Base-by-base conservation (phyloP, 2,113 vertebrate species). In the Aphyosemion australe region DNA sequence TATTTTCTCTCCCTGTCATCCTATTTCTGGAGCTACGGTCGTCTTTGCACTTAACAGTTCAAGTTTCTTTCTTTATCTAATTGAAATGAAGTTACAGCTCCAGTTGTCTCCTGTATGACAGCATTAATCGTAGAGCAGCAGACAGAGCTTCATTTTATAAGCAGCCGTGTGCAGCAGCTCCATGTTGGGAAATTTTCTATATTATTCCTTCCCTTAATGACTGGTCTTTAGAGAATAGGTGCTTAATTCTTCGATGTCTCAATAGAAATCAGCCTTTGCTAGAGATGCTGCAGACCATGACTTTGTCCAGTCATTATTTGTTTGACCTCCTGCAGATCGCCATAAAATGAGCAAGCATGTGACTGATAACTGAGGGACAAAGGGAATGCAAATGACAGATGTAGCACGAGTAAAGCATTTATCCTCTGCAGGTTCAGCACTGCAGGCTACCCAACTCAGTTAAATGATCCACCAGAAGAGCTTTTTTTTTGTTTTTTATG, bases 321-420 rank as follows among this genome's bases (percentile, higher is more conserved):
- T 72, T 67, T 77, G 47, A 69, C 66, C 82, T 77, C 79, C 64
- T 75, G 63, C 60, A 54, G 66, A 67, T 73, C 52, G 66, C 47
- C 52, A 76, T 65, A 68, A 65, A 68, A 72, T 37, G 46, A 70
- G 57, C 15, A 12, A 56, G 48, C 4, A 16, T 62, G 71, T 83
- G 77, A 84, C 83, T 84, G 69, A 81, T 84, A 79, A 68, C 59
- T 26, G 32, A 58, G 79, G 76, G 79, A 84, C 61, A 76, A 72
- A 63, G 75, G 75, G 74, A 82, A 47, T 32, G 49, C 43, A 65
- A 68, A 74, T 79, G 84, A 81, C 81, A 79, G 77, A 86, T 42
- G 50, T 26, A 26, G 26, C n/a, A n/a, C n/a, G n/a, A 47, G 47
- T 62, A n/a, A 52, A 76, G 72, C 73, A 47, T 79, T 88, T 83